A percentile compares a stretch with the other conserved stretches of the same genome.
Conservation (phyloP, 2,797 vertebrate genomes). For the Leptoclinus maculatus region DNA sequence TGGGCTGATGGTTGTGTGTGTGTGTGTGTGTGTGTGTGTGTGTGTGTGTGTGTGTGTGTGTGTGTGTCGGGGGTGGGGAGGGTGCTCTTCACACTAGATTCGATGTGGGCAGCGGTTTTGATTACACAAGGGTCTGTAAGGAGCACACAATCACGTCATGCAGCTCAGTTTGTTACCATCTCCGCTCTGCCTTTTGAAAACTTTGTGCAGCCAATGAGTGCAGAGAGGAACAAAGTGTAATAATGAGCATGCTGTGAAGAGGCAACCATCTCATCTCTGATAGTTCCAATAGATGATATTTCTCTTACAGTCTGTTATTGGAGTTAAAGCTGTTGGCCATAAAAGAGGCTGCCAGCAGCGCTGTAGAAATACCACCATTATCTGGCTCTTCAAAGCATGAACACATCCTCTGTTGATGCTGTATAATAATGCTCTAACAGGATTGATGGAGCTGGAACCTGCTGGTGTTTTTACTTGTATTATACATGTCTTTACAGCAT, state of each 20-base stretch:
- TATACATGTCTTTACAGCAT: constrained; percentile 13
- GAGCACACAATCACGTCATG: constrained; percentile 70
- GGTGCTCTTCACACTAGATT: constrained; percentile 73
- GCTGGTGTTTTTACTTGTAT: constrained; percentile 21
- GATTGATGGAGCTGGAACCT: constrained; percentile 31
- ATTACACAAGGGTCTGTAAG: constrained; percentile 80
- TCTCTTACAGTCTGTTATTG: constrained; percentile 29
- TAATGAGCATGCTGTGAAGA: constrained; percentile 50
- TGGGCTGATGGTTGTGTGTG: constrained; percentile 15
- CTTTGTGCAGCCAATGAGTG: constrained; percentile 39
- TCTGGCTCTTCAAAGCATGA: constrained; percentile 51
- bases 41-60: neutral
- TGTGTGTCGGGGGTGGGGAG: constrained; percentile 11
- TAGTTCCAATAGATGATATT: constrained; percentile 29
- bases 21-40: neutral
- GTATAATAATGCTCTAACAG: constrained; percentile 20
- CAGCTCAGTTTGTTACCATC: constrained; percentile 63
- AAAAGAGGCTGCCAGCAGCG: constrained; percentile 34
- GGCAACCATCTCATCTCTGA: constrained; percentile 11
- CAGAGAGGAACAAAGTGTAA: constrained; percentile 48
- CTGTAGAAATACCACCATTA: constrained; percentile 36
- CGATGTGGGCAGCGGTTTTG: constrained; percentile 74
- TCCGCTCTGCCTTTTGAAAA: constrained; percentile 36
- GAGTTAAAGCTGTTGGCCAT: constrained; percentile 26
- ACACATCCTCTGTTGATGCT: constrained; percentile 29